phyloP scores from a whole-genome alignment of 92 coral and sea anemone species.

The Umimayanthus chanpuru region DNA sequence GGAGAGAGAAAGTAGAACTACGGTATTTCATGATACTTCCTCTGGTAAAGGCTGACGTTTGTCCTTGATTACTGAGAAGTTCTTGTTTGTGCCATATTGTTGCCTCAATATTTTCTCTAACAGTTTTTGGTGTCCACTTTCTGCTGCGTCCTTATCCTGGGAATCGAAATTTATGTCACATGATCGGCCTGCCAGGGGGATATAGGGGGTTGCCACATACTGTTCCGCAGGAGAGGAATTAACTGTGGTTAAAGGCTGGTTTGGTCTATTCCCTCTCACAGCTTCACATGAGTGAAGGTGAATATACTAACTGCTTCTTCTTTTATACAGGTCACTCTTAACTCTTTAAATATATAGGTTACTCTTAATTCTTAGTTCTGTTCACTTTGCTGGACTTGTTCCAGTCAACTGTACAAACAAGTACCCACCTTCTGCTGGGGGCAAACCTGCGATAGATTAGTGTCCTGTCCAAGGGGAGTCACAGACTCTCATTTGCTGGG shows the following conservation, averaged over 20 bases:
- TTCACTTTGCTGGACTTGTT: too few species aligned
- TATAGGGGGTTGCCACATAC: too few species aligned
- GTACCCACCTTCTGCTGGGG: too few species aligned
- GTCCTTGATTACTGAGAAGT: slow-evolving; percentile 57
- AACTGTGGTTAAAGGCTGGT: too few species aligned
- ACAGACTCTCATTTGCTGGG: too few species aligned
- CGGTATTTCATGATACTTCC: slow-evolving; percentile 59
- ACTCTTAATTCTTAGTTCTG: too few species aligned
- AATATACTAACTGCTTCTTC: not conserved
- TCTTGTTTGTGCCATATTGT: slow-evolving; percentile 67
- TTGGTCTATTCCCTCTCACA: not conserved
- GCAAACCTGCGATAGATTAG: too few species aligned
- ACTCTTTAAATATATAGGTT: too few species aligned
- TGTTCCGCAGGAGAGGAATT: too few species aligned
- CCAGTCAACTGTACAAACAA: too few species aligned
- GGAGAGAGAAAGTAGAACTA: not conserved
- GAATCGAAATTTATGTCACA: not conserved
- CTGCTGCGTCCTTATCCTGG: slow-evolving; percentile 33
- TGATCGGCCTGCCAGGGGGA: not conserved
- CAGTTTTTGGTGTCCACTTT: slow-evolving; percentile 20
- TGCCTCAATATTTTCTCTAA: slow-evolving; percentile 56
- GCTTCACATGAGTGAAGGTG: not conserved
- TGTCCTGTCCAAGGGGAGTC: too few species aligned
- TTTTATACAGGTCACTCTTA: too few species aligned
- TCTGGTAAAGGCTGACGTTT: slow-evolving; percentile 72